Conservation (phyloP, 2,113 vertebrate genomes). For the Orientallactaga bullata region DNA sequence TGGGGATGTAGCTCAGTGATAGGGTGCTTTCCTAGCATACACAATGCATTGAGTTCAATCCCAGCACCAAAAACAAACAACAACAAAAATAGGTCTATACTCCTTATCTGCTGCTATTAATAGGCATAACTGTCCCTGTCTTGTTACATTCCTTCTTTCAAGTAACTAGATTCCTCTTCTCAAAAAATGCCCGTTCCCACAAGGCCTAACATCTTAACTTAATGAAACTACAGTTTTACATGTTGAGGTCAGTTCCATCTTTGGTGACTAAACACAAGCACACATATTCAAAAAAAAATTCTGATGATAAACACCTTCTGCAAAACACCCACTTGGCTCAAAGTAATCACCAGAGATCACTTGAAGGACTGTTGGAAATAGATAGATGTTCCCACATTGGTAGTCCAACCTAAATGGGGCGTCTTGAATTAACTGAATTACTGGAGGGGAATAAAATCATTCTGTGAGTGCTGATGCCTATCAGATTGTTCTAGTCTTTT, state of each 20-base stretch:
- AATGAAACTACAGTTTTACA: conserved; percentile 37
- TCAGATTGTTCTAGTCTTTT: background rate
- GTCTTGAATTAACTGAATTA: conserved; percentile 45
- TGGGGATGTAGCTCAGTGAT: no score
- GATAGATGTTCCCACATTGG: background rate
- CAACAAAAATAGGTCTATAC: conserved; percentile 2
- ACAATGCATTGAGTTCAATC: no score
- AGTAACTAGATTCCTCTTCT: background rate
- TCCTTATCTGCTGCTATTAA: background rate
- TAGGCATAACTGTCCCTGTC: background rate
- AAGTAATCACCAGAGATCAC: conserved; percentile 28
- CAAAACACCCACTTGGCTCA: conserved; percentile 27
- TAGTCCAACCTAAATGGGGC: background rate
- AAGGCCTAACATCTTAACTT: background rate
- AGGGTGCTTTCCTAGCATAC: no score
- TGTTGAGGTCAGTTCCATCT: background rate
- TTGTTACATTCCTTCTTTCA: background rate
- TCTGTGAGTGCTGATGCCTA: background rate
- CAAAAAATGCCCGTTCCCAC: background rate
- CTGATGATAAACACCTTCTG: conserved; percentile 31
- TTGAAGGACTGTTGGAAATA: conserved; percentile 32
- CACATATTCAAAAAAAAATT: conserved; percentile 57
- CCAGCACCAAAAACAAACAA: no score
- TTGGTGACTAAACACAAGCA: conserved; percentile 18
- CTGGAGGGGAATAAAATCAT: conserved; percentile 36